Conservation (phyloP, 37 sponge, comb jelly and placozoan genomes). For the Bolinopsis microptera region DNA sequence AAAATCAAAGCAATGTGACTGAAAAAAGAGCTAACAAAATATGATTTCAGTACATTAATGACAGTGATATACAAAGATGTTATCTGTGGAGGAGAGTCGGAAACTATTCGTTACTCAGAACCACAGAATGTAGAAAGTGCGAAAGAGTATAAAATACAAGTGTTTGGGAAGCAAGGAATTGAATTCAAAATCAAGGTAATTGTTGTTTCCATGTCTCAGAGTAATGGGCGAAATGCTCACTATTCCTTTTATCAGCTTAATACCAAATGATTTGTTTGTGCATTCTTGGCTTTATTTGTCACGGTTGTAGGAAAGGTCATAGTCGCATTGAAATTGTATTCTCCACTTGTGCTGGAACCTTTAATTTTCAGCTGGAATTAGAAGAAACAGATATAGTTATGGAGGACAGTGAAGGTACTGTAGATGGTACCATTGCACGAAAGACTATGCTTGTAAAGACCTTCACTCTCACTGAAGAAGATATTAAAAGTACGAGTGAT, state of each 20-base stretch:
- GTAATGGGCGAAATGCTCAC: no score
- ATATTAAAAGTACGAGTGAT: neutral
- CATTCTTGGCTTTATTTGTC: no score
- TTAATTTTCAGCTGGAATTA: neutral
- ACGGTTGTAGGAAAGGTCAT: no score
- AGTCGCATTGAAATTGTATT: no score
- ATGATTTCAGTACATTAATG: neutral
- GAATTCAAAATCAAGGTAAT: neutral
- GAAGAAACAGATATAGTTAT: neutral
- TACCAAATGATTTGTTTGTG: no score
- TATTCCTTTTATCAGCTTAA: no score
- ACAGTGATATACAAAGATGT: neutral
- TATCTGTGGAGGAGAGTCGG: neutral
- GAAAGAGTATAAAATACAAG: neutral
- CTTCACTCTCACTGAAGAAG: neutral
- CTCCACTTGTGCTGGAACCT: no score
- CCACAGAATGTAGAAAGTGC: neutral
- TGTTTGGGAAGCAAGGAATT: neutral
- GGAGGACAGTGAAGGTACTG: neutral
- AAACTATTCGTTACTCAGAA: neutral
- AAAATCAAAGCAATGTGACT: no score
- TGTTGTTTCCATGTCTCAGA: no score
- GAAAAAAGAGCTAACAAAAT: no score
- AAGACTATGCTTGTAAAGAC: neutral
- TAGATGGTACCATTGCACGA: neutral